Conservation (phyloP, 2,888 invertebrate genomes). For the Diplolepis rosae region DNA sequence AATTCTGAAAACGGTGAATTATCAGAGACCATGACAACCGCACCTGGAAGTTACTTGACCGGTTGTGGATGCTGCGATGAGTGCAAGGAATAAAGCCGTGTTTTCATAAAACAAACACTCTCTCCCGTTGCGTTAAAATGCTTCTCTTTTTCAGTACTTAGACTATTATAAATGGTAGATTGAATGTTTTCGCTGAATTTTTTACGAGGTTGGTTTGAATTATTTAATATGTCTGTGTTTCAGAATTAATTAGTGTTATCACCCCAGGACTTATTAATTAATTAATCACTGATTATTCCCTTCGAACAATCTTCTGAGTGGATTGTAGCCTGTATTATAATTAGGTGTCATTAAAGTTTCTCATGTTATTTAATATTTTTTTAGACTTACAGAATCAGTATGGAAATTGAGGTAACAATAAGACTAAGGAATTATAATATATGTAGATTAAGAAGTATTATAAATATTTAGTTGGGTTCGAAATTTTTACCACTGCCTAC, state of each 20-base stretch:
- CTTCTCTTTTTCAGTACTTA: neutral
- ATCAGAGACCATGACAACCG: constrained; percentile 17
- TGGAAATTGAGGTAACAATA: neutral
- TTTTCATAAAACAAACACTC: neutral
- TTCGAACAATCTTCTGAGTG: neutral
- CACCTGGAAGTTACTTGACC: constrained; percentile 3
- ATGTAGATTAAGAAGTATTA: too few species aligned
- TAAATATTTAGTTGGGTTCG: too few species aligned
- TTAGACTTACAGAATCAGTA: neutral
- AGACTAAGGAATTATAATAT: neutral
- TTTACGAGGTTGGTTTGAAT: neutral
- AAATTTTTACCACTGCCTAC: too few species aligned
- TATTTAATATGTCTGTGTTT: neutral
- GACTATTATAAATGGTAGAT: neutral
- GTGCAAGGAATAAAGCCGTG: neutral
- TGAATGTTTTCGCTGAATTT: neutral
- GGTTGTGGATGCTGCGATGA: constrained; percentile 2
- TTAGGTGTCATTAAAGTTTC: too few species aligned
- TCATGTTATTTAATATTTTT: too few species aligned
- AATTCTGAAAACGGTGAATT: constrained; percentile 28
- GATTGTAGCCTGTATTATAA: neutral
- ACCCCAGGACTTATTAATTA: neutral
- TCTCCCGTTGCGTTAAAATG: neutral
- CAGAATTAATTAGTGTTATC: neutral
- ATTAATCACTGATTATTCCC: neutral